Conservation (phyloP, 2,113 vertebrate genomes). For the Pterocles gutturalis region DNA sequence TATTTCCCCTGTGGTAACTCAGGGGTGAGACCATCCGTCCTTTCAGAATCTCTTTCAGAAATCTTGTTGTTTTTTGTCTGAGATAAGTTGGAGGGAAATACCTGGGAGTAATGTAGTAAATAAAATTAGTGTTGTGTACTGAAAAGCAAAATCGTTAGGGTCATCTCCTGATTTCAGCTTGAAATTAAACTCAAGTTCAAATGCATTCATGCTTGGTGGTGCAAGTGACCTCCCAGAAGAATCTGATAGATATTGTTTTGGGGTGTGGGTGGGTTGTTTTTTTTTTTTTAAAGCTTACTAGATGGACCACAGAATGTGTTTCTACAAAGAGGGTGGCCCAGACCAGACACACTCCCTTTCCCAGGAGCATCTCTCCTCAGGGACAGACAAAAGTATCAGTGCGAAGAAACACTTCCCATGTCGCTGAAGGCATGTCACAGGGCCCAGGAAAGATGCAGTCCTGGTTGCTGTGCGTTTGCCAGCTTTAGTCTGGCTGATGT, state of each 20-base stretch:
- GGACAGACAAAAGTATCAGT: neutral
- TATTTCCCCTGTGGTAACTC: neutral
- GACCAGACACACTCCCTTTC: accelerated
- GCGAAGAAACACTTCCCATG: accelerated
- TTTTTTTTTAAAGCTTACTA: neutral
- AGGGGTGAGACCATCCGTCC: neutral
- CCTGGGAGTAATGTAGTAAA: neutral
- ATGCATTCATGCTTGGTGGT: neutral
- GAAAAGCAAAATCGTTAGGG: neutral
- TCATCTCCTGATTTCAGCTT: neutral
- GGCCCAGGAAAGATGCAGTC: neutral
- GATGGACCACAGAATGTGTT: neutral
- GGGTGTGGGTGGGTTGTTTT: neutral
- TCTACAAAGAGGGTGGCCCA: neutral
- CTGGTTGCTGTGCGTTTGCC: neutral
- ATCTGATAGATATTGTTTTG: neutral
- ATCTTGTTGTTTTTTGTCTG: neutral
- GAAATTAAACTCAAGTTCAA: neutral
- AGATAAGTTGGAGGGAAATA: neutral
- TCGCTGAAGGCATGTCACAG: accelerated
- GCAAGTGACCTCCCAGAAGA: neutral
- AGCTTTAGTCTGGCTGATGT: neutral
- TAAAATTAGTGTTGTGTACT: neutral
- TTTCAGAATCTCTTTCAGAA: neutral
- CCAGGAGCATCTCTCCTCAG: neutral